Conservation (phyloP, 2,797 vertebrate species). For the Sciurus carolinensis region DNA sequence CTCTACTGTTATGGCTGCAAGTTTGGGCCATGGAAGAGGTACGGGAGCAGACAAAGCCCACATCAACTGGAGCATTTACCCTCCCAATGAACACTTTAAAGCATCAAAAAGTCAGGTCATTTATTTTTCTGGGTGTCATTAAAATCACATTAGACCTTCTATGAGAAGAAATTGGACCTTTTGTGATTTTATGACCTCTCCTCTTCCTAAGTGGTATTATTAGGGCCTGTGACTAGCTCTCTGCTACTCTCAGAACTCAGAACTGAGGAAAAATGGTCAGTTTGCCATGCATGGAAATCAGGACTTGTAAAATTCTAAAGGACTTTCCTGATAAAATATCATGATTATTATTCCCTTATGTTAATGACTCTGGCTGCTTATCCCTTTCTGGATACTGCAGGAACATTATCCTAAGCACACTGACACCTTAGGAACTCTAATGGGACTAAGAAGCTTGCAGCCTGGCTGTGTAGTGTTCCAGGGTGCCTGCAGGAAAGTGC, state of each 20-base stretch:
- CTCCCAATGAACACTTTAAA: neutral
- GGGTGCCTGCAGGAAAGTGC: constrained; percentile 78
- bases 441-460: constrained; percentile 40
- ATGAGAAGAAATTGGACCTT: too few species aligned
- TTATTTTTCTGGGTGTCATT: neutral
- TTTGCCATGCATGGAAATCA: fast-evolving
- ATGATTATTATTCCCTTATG: neutral
- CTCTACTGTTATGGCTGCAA: neutral
- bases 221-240: too few species aligned
- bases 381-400: neutral
- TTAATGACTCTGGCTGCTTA: neutral
- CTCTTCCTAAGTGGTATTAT: too few species aligned
- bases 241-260: too few species aligned
- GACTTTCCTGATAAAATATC: neutral
- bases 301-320: neutral
- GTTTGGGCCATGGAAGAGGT: neutral
- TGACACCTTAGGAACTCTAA: constrained; percentile 2
- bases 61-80: neutral
- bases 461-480: constrained; percentile 3
- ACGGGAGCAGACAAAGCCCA: neutral
- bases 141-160: too few species aligned
- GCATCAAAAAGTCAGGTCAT: neutral
- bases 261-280: too few species aligned
- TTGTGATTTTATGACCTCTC: too few species aligned
- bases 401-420: neutral